Evolutionary conservation across 1,140 invertebrate genomes (phyloP), one percentile per base, ranked within the genome.

Genomic region (Cepaea nemoralis): DNA sequence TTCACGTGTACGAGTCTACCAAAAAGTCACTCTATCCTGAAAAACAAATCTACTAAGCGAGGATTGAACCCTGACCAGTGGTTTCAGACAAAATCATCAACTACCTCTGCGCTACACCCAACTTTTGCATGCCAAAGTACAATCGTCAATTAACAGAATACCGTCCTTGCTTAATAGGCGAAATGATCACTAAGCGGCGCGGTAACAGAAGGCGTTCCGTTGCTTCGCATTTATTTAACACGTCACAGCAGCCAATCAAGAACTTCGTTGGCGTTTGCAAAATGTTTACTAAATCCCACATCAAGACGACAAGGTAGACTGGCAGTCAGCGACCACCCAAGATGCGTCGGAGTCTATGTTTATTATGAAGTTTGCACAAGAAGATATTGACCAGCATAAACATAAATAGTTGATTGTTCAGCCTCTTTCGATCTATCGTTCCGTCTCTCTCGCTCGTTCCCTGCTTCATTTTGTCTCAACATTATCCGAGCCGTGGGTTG

Each of bases 191-290:
- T 63, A 63, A 63, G 22, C 59, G 59, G 59, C 22, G 27, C 27
- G n/a, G 59, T 63, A 74, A 74, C 71, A 74, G 75, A 66, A 66
- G 75, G 75, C 75, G 75, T 77, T 77, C 75, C 48, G 37, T 77
- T 77, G 75, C 75, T 35, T 35, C 63, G 50, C 75, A 77, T 77
- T 77, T 77, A 77, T 77, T 77, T 77, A 77, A 77, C 75, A 35
- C 75, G 75, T 77, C 75, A 77, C 31, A n/a, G 24, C 75, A 63
- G 37, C 75, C 75, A 77, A 77, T 77, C 75, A 77, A 42, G 39
- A 48, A 24, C 55, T 35, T 1, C n/a, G 31, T 50, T 55, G 75
- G 31, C 31, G 48, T 40, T 66, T 77, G 19, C 50, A 77, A 77
- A 77, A 66, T 77, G 75, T 77, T 77, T 77, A 77, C 48, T 66